Evolutionary conservation across 2,113 vertebrate genomes (phyloP), one percentile per base, ranked within the genome.

Genomic region (Tachycineta bicolor): DNA sequence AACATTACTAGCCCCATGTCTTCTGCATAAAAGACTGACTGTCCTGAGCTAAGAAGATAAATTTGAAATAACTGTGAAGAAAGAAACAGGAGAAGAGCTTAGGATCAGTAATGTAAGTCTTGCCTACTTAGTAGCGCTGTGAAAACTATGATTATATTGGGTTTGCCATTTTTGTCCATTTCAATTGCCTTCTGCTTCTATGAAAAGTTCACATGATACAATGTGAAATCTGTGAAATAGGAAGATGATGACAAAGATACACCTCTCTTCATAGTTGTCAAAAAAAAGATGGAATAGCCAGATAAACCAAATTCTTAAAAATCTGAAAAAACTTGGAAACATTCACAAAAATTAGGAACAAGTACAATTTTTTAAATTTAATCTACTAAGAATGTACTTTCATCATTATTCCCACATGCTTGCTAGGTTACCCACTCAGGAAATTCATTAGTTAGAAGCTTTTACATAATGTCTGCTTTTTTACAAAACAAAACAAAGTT

Each of bases 401-500:
- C 7, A 15, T 43, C 10, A 41, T 11, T 39, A 70, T 76, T 90
- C 94, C 39, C 14, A 2, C 34, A 62, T 33, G 29, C 22, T 64
- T 80, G 21, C 25, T 67, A 56, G 14, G 31, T 46, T 80, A 77
- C 16, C 25, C n/a, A 7, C 33, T 83, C 71, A 78, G 47, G n/a
- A 71, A 37, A 63, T 74, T 74, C 29, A 63, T 41, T 23, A 63
- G 52, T 90, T 59, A 69, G 62, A 74, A 85, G 94, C 64, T 87
- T 96, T 95, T 93, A 96, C 15, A 96, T 46, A 63, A 95, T 92
- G 26, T 33, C 49, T 56, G 64, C 5, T 63, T 83, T 76, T 76
- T 77, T 28, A 39, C 53, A 97, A 79, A 82, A 46, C 52, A 96
- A 75, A 75, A 46, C 55, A 83, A 96, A 95, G 74, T 93, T 96